These are phyloP conservation scores for Lasioglossum villosulum DNA, from an alignment of 2,888 invertebrate species.

Conservation along the genomic window DNA sequence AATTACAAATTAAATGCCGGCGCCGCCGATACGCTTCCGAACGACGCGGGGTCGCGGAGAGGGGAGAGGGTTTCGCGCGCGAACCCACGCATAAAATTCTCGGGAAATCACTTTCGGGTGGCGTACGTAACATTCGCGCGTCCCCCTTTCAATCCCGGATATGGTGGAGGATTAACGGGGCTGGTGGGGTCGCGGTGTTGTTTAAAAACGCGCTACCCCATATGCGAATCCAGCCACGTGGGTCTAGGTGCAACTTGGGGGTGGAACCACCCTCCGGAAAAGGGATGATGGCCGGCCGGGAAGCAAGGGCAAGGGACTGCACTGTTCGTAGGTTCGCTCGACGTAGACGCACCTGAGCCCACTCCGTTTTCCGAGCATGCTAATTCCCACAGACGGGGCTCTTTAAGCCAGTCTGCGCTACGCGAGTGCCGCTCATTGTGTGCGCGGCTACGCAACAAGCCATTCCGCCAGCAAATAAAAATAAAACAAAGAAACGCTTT, in stretches of 20 bases:
- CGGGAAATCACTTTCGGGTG: slow-evolving; percentile 43
- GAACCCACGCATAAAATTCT: slow-evolving; percentile 49
- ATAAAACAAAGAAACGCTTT: slow-evolving; percentile 12
- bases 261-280: slow-evolving; percentile 9
- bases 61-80: background rate
- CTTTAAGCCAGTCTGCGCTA: slow-evolving; percentile 72
- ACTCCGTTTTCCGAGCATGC: slow-evolving; percentile 71
- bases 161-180: slow-evolving; percentile 60
- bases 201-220: slow-evolving; percentile 63
- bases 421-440: slow-evolving; percentile 59
- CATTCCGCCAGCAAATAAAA: background rate
- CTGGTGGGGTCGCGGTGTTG: slow-evolving; percentile 43
- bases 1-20: slow-evolving; percentile 36
- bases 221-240: slow-evolving; percentile 45
- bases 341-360: slow-evolving; percentile 78
- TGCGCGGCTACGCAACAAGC: slow-evolving; percentile 20
- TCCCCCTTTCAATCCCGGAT: slow-evolving; percentile 44
- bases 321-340: slow-evolving; percentile 53
- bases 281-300: slow-evolving; percentile 18
- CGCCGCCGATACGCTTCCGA: slow-evolving; percentile 9
- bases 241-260: slow-evolving; percentile 29
- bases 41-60: background rate
- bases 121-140: slow-evolving; percentile 21
- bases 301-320: slow-evolving; percentile 35
- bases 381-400: slow-evolving; percentile 77